Evolutionary conservation across 2,888 invertebrate species (phyloP), one percentile per base, ranked within the genome.

Genomic region (Metellina segmentata): DNA sequence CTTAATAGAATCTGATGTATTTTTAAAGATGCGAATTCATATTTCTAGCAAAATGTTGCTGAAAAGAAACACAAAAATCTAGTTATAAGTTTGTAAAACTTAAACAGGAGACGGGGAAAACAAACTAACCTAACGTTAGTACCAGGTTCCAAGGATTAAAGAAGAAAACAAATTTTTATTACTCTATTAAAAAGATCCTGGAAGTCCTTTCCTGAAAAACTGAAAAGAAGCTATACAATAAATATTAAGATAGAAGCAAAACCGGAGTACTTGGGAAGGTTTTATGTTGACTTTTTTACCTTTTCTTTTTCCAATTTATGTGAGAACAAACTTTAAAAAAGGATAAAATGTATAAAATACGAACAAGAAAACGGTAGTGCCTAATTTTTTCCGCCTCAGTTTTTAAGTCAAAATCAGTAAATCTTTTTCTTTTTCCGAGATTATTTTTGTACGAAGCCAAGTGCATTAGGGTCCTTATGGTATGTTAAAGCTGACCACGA

Each of bases 401-500:
- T 51, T 77, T 77, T 51, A n/a, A 77, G n/a, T 61, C 16, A 61
- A 77, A 8, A n/a, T 48, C 49, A 9, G 51, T 77, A 77, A 51
- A n/a, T 51, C 51, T 8, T 7, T 48, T 79, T 79, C 61, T 61
- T 79, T 61, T 61, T 61, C n/a, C 61, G 16, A 61, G 13, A 16
- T 16, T 16, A 61, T 61, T 61, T 53, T 79, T 78, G 20, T 34
- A 79, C 13, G 69, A 19, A 78, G 13, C 53, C 13, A 71, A 81
- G 71, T 72, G 81, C 52, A 82, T 88, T 81, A 86, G 81, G 61
- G 52, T n/a, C 74, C 34, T 88, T 81, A 49, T 61, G 72, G 51
- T 34, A 71, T 87, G 34, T 87, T 52, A 78, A 72, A 72, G 87
- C 53, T 81, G 79, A 87, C 87, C 87, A 72, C 79, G 71, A 34